A percentile compares a stretch with the other conserved stretches of the same genome.
Evolutionary conservation across 1,140 invertebrate genomes (phyloP).

Genomic region (Megathymus violae): DNA sequence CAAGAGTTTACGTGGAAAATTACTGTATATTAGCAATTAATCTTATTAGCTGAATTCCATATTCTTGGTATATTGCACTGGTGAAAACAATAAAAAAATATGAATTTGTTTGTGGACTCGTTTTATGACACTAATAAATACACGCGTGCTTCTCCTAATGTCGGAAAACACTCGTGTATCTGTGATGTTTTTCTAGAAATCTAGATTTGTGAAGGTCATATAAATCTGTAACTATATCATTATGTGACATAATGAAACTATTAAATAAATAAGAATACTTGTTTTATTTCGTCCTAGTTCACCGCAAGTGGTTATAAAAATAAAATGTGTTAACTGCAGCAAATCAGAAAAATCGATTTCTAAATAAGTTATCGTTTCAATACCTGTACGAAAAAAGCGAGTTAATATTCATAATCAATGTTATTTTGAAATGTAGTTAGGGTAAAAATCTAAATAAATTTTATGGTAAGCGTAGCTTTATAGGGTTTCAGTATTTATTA

Average conservation of each 20-base stretch:
- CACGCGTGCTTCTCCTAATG: slow-evolving; percentile 15
- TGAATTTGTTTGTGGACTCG: background rate
- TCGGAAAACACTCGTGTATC: slow-evolving; percentile 43
- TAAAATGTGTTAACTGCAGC: too few species aligned
- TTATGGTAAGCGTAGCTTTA: too few species aligned
- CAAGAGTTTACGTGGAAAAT: background rate
- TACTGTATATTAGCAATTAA: background rate
- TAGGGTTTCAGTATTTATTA: too few species aligned
- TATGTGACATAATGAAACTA: slow-evolving; percentile 69
- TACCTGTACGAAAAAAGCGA: too few species aligned
- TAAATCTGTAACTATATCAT: slow-evolving; percentile 67
- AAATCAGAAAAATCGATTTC: too few species aligned
- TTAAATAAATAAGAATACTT: slow-evolving; percentile 55
- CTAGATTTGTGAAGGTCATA: slow-evolving; percentile 62
- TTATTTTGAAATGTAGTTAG: too few species aligned
- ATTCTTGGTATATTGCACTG: background rate
- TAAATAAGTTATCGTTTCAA: too few species aligned
- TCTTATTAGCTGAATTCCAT: background rate
- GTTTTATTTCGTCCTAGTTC: slow-evolving; percentile 51
- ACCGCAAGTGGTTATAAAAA: too few species aligned
- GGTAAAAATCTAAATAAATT: too few species aligned
- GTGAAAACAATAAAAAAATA: background rate
- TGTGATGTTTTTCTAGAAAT: slow-evolving; percentile 64
- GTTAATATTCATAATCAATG: too few species aligned
- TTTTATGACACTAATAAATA: slow-evolving; percentile 3